phyloP scores from a whole-genome alignment of 1,140 invertebrate species.

The Drosophila equinoxialis region DNA sequence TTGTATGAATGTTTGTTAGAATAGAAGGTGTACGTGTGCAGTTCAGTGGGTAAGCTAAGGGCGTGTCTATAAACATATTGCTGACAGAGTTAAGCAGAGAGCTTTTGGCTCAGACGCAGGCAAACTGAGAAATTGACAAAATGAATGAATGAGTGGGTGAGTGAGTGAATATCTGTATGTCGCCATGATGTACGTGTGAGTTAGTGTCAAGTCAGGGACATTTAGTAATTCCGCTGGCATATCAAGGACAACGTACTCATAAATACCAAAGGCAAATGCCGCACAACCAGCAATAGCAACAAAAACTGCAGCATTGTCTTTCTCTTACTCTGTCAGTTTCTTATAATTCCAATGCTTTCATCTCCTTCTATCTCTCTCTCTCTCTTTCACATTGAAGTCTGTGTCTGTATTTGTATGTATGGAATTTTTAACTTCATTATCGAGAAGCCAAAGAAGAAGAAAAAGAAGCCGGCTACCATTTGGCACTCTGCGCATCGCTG shows the following conservation, averaged over 20 bases:
- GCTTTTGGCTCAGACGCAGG: conserved; percentile 36
- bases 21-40: conserved; percentile 21
- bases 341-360: no score
- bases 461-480: conserved; percentile 52
- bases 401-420: conserved; percentile 74
- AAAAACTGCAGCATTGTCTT: conserved; percentile 55
- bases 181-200: conserved; percentile 41
- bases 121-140: conserved; percentile 33
- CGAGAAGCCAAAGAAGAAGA: conserved; percentile 1
- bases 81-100: conserved; percentile 67
- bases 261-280: conserved; percentile 80
- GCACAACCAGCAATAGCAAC: conserved; percentile 46
- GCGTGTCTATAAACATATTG: conserved; percentile 71
- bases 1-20: not conserved
- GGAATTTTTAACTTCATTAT: conserved; percentile 81
- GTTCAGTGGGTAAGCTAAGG: conserved; percentile 30
- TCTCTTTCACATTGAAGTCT: not conserved
- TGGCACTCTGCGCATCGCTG: conserved; percentile 47
- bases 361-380: not conserved
- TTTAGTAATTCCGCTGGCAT: conserved; percentile 79
- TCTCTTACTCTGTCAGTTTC: conserved; percentile 3
- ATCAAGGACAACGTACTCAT: conserved; percentile 81
- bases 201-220: conserved; percentile 79
- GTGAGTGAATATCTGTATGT: conserved; percentile 14
- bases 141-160: conserved; percentile 53